These are phyloP conservation scores for Thera obeliscata DNA, from an alignment of 2,888 invertebrate species.

Conservation along the genomic window DNA sequence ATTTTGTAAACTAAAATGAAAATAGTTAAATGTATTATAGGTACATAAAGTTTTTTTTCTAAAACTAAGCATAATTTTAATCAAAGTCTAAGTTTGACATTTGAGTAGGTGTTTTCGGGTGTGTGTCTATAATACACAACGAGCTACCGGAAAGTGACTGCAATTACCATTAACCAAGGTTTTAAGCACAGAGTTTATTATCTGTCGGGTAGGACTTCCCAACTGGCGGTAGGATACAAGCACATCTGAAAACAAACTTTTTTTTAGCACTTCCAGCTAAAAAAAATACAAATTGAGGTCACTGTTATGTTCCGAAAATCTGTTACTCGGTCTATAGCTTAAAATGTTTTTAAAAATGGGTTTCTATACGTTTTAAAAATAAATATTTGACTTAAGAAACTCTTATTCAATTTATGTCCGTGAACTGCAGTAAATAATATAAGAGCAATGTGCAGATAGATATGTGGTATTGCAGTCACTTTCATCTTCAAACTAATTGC, in stretches of 20 bases:
- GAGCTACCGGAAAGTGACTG: constrained; percentile 54
- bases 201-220: constrained; percentile 65
- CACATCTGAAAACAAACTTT: constrained; percentile 76
- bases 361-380: too few species aligned
- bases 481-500: not conserved
- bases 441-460: not conserved
- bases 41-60: not conserved
- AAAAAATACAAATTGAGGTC: too few species aligned
- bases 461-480: constrained; percentile 15
- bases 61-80: too few species aligned
- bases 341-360: too few species aligned
- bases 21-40: not conserved
- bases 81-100: not conserved
- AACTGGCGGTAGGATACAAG: constrained; percentile 63
- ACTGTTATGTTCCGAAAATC: too few species aligned
- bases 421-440: not conserved
- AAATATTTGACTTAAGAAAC: too few species aligned
- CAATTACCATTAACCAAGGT: constrained; percentile 72
- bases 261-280: constrained; percentile 39
- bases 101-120: not conserved
- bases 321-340: too few species aligned
- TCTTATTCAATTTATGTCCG: too few species aligned
- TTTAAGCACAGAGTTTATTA: constrained; percentile 65
- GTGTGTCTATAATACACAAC: not conserved
- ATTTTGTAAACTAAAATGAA: not conserved